Evolutionary conservation across 1,140 invertebrate species (phyloP).

Genomic region (Sycophaga agraensis): DNA sequence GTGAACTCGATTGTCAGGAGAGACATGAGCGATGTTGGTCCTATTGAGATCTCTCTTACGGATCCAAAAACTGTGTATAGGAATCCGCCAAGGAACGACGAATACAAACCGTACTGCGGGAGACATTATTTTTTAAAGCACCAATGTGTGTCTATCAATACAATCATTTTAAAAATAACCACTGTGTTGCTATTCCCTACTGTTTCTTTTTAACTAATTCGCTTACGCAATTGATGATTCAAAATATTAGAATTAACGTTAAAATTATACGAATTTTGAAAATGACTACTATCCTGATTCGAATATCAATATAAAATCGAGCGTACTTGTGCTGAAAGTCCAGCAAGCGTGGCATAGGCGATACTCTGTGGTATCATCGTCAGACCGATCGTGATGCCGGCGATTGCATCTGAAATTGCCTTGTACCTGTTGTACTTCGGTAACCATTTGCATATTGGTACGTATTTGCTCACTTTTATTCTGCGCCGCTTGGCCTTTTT

Average conservation of each 20-base stretch:
- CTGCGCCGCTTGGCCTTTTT: background rate
- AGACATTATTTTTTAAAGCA: too few relatives aligned
- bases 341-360: conserved; percentile 76
- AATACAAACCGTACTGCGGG: conserved; percentile 72
- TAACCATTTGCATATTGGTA: conserved; percentile 67
- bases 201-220: too few relatives aligned
- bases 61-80: conserved; percentile 87
- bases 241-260: too few relatives aligned
- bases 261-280: background rate
- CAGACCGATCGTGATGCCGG: conserved; percentile 77
- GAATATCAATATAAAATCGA: background rate
- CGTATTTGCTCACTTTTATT: conserved; percentile 35
- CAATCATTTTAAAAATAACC: too few relatives aligned
- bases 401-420: conserved; percentile 68
- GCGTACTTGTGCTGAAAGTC: conserved; percentile 68
- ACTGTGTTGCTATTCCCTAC: too few relatives aligned
- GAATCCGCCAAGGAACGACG: conserved; percentile 74
- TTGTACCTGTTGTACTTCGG: conserved; percentile 63
- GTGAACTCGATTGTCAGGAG: conserved; percentile 76
- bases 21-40: conserved; percentile 84
- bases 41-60: conserved; percentile 88
- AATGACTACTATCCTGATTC: too few relatives aligned
- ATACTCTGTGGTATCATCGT: conserved; percentile 84
- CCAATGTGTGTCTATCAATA: too few relatives aligned
- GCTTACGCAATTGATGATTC: too few relatives aligned